Conservation (phyloP, 2,888 invertebrate genomes). For the Koerneria pararmatus region DNA sequence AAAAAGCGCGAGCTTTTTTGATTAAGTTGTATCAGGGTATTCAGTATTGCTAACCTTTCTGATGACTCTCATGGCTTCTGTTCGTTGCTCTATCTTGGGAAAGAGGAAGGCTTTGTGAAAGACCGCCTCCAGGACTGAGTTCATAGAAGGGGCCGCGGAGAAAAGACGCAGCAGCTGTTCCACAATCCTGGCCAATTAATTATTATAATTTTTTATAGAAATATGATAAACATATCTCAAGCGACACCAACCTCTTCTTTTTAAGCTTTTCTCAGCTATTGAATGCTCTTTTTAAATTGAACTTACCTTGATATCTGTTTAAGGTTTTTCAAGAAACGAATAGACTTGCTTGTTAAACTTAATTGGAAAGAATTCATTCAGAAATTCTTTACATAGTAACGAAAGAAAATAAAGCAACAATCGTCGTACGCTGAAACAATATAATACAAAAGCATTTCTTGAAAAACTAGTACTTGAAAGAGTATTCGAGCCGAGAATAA, state of each 20-base stretch:
- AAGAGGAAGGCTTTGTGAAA: slow-evolving; percentile 45
- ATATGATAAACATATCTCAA: no score
- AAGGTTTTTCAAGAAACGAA: no score
- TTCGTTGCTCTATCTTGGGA: slow-evolving; percentile 40
- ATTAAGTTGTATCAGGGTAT: no score
- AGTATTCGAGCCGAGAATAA: background rate
- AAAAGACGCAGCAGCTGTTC: slow-evolving; percentile 51
- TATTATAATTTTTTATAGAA: background rate
- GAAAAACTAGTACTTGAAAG: background rate
- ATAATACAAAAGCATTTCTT: background rate
- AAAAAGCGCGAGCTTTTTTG: no score
- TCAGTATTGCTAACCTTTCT: slow-evolving; percentile 30
- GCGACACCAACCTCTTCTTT: no score
- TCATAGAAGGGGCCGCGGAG: slow-evolving; percentile 32
- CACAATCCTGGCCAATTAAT: slow-evolving; percentile 38
- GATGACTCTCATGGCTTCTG: slow-evolving; percentile 39
- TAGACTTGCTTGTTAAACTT: no score
- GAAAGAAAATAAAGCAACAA: background rate
- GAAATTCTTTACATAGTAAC: no score
- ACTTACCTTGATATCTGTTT: no score
- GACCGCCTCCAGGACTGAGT: slow-evolving; percentile 37
- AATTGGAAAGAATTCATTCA: no score
- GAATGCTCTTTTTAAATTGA: no score
- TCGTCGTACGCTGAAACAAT: slow-evolving; percentile 3
- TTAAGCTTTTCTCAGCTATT: no score